Conservation (phyloP, 2,888 invertebrate genomes). For the Phalangium opilio region DNA sequence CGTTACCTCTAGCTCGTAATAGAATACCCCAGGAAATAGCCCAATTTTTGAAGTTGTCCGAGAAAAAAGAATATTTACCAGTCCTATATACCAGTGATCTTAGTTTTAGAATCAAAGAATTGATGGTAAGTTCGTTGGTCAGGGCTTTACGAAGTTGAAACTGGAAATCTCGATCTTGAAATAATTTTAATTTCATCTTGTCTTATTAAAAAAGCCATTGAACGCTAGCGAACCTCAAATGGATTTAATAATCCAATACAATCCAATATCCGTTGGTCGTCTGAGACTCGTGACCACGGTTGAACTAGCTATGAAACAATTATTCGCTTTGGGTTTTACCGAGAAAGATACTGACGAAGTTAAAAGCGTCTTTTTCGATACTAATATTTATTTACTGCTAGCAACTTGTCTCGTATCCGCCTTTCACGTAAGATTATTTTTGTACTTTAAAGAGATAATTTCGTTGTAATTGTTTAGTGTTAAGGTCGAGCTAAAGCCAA, state of each 20-base stretch:
- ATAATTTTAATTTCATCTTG: background rate
- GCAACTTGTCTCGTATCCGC: constrained; percentile 80
- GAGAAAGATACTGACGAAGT: constrained; percentile 92
- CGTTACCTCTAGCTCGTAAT: background rate
- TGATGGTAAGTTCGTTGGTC: background rate
- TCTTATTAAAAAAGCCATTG: background rate
- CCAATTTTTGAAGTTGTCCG: background rate
- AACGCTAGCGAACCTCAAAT: background rate
- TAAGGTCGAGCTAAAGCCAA: no score
- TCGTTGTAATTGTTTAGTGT: no score
- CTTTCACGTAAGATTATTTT: constrained; percentile 74
- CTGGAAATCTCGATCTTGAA: no score
- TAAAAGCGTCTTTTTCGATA: constrained; percentile 89
- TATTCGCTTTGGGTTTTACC: constrained; percentile 53
- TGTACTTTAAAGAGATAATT: no score
- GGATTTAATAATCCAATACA: background rate
- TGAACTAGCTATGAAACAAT: background rate
- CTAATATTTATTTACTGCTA: constrained; percentile 76
- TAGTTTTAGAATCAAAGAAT: background rate
- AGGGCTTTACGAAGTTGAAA: no score
- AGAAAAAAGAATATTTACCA: background rate
- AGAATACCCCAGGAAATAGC: background rate
- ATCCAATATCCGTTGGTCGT: background rate
- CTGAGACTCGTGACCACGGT: background rate
- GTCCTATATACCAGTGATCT: background rate